Percentiles rank a stretch among this genome's conserved stretches.
These are phyloP conservation scores for Coleophora deauratella DNA, from an alignment of 2,888 invertebrate species.

Conservation along the genomic window DNA sequence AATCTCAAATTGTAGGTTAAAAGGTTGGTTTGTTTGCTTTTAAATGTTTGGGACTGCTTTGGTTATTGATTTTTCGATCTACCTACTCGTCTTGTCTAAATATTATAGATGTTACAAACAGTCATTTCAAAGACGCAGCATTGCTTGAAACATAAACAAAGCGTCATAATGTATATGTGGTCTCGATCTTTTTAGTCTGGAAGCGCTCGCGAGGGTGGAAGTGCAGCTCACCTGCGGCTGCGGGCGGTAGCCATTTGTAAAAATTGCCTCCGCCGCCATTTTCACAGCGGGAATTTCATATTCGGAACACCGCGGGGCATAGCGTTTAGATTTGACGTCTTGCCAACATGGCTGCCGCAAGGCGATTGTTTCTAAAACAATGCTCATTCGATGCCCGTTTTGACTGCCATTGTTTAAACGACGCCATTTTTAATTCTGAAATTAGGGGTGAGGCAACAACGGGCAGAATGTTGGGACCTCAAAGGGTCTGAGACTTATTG, in stretches of 20 bases:
- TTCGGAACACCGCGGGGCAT: slow-evolving; percentile 64
- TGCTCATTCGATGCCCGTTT: slow-evolving; percentile 52
- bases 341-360: slow-evolving; percentile 46
- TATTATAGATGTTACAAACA: no score
- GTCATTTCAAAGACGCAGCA: no score
- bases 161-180: slow-evolving; percentile 22
- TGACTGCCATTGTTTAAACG: slow-evolving; percentile 49
- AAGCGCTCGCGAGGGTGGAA: no score
- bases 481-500: no score
- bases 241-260: slow-evolving; percentile 70
- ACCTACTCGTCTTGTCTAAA: no score
- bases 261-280: slow-evolving; percentile 73
- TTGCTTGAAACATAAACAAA: slow-evolving; percentile 5
- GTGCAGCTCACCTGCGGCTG: slow-evolving; percentile 10
- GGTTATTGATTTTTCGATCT: no score
- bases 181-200: no score
- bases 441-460: slow-evolving; percentile 42
- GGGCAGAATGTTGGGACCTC: slow-evolving; percentile 4
- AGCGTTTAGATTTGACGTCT: slow-evolving; percentile 56
- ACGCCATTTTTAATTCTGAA: slow-evolving; percentile 62
- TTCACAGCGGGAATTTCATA: slow-evolving; percentile 67
- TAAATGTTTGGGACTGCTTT: no score
- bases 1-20: no score
- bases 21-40: no score
- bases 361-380: slow-evolving; percentile 65